Evolutionary conservation across 2,888 invertebrate species (phyloP).

Genomic region (Gymnocheta viridis): DNA sequence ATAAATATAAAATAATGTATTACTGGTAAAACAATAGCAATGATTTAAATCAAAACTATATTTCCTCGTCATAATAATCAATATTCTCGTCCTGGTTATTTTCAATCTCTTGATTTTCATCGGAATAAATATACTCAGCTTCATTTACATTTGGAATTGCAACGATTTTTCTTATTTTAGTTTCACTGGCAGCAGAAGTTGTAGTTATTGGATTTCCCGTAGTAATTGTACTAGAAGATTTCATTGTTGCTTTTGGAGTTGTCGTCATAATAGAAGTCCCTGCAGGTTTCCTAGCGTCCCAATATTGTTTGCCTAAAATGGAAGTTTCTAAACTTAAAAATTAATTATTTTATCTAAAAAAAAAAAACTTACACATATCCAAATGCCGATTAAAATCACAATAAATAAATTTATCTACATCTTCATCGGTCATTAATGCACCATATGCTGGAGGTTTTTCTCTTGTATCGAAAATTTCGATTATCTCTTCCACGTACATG

Average conservation of each 20-base stretch:
- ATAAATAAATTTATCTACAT: conserved; percentile 73
- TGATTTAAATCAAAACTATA: not conserved
- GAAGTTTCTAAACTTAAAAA: not conserved
- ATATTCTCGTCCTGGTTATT: not conserved
- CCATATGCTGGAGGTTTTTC: conserved; percentile 61
- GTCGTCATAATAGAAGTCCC: no score
- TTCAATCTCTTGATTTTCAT: not conserved
- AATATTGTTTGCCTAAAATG: conserved; percentile 37
- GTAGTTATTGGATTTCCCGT: no score
- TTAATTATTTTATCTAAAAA: not conserved
- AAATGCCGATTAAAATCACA: conserved; percentile 75
- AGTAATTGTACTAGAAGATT: not conserved
- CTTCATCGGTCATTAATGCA: conserved; percentile 69
- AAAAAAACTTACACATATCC: conserved; percentile 73
- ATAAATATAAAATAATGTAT: no score
- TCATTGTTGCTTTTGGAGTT: not conserved
- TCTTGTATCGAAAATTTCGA: conserved; percentile 72
- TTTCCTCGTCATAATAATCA: not conserved
- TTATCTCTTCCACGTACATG: conserved; percentile 72
- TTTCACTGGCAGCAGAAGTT: not conserved
- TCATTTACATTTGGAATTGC: not conserved
- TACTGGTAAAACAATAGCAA: no score
- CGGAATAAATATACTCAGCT: conserved; percentile 1
- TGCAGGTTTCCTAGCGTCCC: not conserved
- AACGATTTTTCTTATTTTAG: conserved; percentile 1